A percentile compares a stretch with the other conserved stretches of the same genome.
phyloP scores from a whole-genome alignment of 2,888 invertebrate genomes.

The Drosophila anceps region DNA sequence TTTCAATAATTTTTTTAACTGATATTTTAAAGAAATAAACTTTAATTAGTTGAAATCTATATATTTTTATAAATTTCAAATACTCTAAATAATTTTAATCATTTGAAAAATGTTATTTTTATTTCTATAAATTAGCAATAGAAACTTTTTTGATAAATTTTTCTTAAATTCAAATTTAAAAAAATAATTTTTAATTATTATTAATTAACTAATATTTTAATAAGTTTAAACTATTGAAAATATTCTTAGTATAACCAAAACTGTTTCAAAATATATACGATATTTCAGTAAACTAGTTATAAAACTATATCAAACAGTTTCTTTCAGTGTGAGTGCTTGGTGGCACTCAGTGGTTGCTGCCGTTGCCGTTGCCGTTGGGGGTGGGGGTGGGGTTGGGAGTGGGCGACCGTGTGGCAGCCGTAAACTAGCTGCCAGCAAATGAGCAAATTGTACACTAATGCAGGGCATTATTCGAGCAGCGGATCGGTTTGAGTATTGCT shows the following conservation, averaged over 20 bases:
- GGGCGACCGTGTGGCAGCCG: constrained; percentile 20
- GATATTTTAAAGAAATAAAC: no score
- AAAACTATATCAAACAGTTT: background rate
- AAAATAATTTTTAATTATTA: background rate
- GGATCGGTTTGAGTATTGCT: constrained; percentile 65
- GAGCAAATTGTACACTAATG: constrained; percentile 81
- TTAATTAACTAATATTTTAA: background rate
- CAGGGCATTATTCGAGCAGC: constrained; percentile 68
- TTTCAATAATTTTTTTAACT: no score
- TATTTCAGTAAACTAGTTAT: background rate
- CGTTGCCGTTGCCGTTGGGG: constrained; percentile 3
- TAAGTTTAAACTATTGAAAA: background rate
- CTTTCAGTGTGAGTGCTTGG: constrained; percentile 15
- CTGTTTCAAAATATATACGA: background rate
- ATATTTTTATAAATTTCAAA: no score
- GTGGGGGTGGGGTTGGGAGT: no score
- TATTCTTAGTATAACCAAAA: background rate
- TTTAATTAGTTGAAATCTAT: no score
- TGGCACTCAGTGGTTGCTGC: constrained; percentile 30
- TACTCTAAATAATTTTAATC: no score
- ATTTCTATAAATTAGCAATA: no score
- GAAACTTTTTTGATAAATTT: no score
- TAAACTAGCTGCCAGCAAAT: constrained; percentile 76
- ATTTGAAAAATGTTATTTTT: no score
- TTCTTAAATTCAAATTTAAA: background rate